Percentiles rank a stretch among this genome's conserved stretches.
phyloP scores from a whole-genome alignment of 2,888 invertebrate species.

The Orthosia gracilis region DNA sequence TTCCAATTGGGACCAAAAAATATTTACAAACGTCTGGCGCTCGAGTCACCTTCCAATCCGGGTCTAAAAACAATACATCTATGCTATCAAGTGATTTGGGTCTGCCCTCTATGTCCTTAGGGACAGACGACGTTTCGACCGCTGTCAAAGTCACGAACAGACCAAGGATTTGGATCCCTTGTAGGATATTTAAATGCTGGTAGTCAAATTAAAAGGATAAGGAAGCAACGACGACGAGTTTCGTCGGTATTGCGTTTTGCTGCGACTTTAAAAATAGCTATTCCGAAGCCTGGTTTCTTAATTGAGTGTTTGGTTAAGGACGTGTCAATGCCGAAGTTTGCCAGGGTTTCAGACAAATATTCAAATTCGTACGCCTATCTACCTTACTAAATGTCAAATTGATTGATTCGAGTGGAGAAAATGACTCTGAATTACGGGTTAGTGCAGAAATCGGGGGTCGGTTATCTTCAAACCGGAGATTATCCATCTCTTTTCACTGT shows the following conservation, averaged over 20 bases:
- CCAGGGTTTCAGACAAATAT: too few species aligned
- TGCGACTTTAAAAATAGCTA: slow-evolving; percentile 13
- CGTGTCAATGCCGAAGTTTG: too few species aligned
- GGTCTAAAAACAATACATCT: slow-evolving; percentile 64
- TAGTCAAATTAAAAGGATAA: slow-evolving; percentile 39
- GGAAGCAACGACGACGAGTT: slow-evolving; percentile 18
- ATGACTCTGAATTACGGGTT: too few species aligned
- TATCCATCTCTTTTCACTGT: slow-evolving; percentile 9
- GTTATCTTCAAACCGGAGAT: slow-evolving; percentile 14
- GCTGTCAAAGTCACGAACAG: slow-evolving; percentile 78
- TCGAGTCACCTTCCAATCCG: slow-evolving; percentile 55
- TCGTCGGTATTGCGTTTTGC: slow-evolving; percentile 11
- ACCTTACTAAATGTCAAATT: too few species aligned
- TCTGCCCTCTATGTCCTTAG: slow-evolving; percentile 63
- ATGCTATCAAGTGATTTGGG: slow-evolving; percentile 67
- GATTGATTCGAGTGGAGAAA: too few species aligned
- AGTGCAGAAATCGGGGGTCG: too few species aligned
- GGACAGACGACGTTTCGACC: slow-evolving; percentile 76
- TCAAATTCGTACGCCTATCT: too few species aligned
- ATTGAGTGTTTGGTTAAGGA: too few species aligned
- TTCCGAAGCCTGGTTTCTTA: not conserved
- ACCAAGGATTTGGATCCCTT: slow-evolving; percentile 54
- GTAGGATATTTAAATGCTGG: slow-evolving; percentile 51
- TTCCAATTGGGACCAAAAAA: slow-evolving; percentile 51
- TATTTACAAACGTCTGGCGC: slow-evolving; percentile 52